Percentiles rank a stretch among this genome's conserved stretches.
phyloP scores from a whole-genome alignment of 1,140 invertebrate species.

The Colletes gigas region DNA sequence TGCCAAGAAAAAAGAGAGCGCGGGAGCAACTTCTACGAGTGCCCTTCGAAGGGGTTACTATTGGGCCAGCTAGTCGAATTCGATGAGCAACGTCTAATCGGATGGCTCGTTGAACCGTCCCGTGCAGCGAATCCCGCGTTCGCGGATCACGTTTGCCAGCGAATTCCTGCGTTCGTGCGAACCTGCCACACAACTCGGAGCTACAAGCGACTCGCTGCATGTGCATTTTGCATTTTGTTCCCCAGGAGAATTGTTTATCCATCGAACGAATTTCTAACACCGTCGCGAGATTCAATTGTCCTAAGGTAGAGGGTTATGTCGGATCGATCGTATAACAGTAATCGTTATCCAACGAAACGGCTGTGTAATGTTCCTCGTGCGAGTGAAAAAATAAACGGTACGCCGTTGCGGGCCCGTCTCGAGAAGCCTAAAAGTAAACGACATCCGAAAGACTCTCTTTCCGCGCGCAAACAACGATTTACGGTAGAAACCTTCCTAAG shows the following conservation, averaged over 20 bases:
- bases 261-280: neutral
- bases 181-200: slow-evolving; percentile 22
- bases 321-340: neutral
- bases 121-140: neutral
- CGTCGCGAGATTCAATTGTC: neutral
- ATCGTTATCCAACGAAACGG: neutral
- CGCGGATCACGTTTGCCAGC: slow-evolving; percentile 2
- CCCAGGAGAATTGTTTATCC: neutral
- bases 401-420: neutral
- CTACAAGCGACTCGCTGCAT: neutral
- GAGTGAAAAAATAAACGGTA: neutral
- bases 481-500: slow-evolving; percentile 24
- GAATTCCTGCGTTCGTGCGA: neutral
- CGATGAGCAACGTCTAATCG: neutral
- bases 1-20: slow-evolving; percentile 2
- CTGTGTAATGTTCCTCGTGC: neutral
- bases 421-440: neutral
- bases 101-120: neutral
- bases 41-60: neutral
- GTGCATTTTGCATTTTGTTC: neutral
- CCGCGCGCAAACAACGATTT: slow-evolving; percentile 23
- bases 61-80: neutral
- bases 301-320: no score
- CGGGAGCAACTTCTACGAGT: neutral
- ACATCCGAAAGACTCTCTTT: neutral